A percentile compares a stretch with the other conserved stretches of the same genome.
Conservation (phyloP, 2,797 vertebrate species). For the Microctenopoma stevenorrisi region DNA sequence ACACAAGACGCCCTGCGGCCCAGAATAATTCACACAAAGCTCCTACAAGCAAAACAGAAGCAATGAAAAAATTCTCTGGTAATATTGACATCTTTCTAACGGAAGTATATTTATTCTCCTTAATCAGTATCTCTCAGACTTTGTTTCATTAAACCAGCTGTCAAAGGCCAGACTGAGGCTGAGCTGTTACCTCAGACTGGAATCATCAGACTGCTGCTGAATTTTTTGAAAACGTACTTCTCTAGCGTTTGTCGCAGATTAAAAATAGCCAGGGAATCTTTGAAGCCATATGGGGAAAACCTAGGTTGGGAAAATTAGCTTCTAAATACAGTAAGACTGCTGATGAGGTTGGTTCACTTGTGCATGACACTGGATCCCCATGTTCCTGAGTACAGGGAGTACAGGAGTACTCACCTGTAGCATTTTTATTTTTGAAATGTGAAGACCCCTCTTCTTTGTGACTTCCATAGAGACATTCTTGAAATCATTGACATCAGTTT, state of each 20-base stretch:
- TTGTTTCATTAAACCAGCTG: slow-evolving; percentile 32
- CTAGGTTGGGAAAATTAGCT: neutral
- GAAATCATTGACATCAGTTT: too few relatives aligned
- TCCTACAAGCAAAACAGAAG: slow-evolving; percentile 32
- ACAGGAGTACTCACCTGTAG: too few relatives aligned
- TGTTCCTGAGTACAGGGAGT: neutral
- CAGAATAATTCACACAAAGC: slow-evolving; percentile 72
- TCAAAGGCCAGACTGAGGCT: slow-evolving; percentile 9
- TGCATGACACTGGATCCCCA: neutral
- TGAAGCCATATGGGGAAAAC: neutral
- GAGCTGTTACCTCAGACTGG: slow-evolving; percentile 24
- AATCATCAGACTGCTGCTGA: neutral
- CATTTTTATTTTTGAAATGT: too few relatives aligned
- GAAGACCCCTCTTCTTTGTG: too few relatives aligned
- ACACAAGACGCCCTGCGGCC: slow-evolving; percentile 43
- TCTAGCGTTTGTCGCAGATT: neutral
- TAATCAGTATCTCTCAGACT: slow-evolving; percentile 21
- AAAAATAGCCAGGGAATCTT: neutral
- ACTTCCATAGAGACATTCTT: too few relatives aligned
- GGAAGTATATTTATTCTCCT: neutral
- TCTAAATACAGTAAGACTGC: neutral
- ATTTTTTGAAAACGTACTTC: neutral
- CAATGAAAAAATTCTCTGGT: slow-evolving; percentile 5
- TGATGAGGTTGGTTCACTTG: neutral
- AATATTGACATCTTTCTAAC: slow-evolving; percentile 5